These are phyloP conservation scores for Petrolisthes manimaculis DNA, from an alignment of 2,888 invertebrate genomes.

Conservation along the genomic window DNA sequence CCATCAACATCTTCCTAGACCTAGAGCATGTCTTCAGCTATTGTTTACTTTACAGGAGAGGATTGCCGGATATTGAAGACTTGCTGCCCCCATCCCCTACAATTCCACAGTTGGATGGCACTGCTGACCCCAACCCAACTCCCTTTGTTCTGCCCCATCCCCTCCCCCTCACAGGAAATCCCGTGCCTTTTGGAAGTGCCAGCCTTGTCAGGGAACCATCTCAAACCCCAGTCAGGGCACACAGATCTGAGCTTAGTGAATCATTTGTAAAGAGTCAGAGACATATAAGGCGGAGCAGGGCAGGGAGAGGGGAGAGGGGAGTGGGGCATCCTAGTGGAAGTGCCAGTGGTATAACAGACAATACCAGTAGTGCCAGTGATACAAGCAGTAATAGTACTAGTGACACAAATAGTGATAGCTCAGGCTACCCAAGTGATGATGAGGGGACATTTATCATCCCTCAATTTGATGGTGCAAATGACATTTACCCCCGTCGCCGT, in stretches of 20 bases:
- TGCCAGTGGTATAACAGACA: slow-evolving; percentile 15
- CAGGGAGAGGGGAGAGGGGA: not conserved
- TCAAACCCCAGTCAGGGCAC: not conserved
- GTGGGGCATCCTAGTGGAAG: not conserved
- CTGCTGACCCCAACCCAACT: slow-evolving; percentile 27
- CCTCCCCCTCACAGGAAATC: slow-evolving; percentile 21
- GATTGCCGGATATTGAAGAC: slow-evolving; percentile 6
- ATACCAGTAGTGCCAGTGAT: slow-evolving; percentile 14
- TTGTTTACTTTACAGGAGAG: not conserved
- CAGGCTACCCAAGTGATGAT: slow-evolving; percentile 29
- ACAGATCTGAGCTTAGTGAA: slow-evolving; percentile 3
- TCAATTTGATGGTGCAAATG: slow-evolving; percentile 64
- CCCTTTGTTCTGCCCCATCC: not conserved
- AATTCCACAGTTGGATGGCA: slow-evolving; percentile 54
- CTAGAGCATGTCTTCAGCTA: not conserved
- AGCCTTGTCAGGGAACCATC: not conserved
- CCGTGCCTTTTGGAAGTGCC: slow-evolving; percentile 58
- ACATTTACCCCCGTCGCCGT: slow-evolving; percentile 31
- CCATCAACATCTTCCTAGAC: not conserved
- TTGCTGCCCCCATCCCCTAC: slow-evolving; percentile 1
- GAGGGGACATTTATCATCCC: slow-evolving; percentile 56
- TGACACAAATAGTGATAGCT: not conserved
- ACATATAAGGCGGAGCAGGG: not conserved
- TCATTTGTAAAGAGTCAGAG: not conserved
- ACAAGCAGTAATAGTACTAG: not conserved